Base-by-base conservation (phyloP, 1,140 invertebrate genomes). In the Caenorhabditis elegans region DNA sequence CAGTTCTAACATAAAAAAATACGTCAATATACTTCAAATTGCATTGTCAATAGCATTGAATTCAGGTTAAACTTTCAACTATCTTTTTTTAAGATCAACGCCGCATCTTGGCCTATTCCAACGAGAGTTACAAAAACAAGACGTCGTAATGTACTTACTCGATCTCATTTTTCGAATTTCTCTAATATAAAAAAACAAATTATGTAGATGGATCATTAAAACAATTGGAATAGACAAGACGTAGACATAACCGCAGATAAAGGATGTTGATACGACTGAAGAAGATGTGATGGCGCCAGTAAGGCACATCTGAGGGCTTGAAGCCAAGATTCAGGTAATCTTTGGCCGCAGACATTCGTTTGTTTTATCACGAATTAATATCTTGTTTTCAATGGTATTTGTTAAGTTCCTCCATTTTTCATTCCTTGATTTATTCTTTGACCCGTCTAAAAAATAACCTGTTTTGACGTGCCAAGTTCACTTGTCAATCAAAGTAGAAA, bases 151-250 rank as follows among this genome's bases (percentile, higher is more conserved):
- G 60, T 70, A 70, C 60, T 70, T 39, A 39, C 34, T 60, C 53
- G n/a, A n/a, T n/a, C n/a, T n/a, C n/a, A n/a, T n/a, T 60, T 13
- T 70, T 70, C 10, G 34, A 22, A 39, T 70, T 70, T 70, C 36
- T 70, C 43, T 31, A 70, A 70, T 39, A 39, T 70, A n/a, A n/a
- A n/a, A n/a, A 70, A 70, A 70, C 34, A 70, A 36, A 70, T 43
- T 43, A 39, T 3, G 28, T 70, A 70, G 60, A 70, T 70, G 60
- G 60, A 70, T 70, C 60, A 70, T 22, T 39, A 70, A 70, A 70
- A 70, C 60, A 70, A 70, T 70, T 70, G n/a, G 34, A 70, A 70
- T 70, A 13, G 60, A 70, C 60, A 60, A 60, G 53, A 60, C 53
- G 31, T 60, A 60, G 31, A 31, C 31, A 60, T 51, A 51, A 51